Conservation (phyloP, 2,888 invertebrate genomes). For the Trissoscelio sp. region DNA sequence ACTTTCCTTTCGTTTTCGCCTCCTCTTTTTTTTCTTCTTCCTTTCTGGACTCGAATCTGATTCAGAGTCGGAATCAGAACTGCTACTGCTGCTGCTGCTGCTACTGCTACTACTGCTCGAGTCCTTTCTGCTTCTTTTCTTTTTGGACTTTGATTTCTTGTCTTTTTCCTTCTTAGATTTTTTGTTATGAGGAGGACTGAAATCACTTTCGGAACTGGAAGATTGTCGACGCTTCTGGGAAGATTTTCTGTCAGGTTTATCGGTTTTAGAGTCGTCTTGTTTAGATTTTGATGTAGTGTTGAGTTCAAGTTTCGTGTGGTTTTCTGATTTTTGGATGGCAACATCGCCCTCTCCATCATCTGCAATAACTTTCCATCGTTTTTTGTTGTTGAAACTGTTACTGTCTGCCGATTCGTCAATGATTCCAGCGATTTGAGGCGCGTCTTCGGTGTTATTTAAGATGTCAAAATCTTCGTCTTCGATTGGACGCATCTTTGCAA, state of each 20-base stretch:
- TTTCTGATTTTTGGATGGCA: slow-evolving; percentile 52
- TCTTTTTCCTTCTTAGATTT: slow-evolving; percentile 32
- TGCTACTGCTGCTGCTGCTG: slow-evolving; percentile 45
- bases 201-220: slow-evolving; percentile 70
- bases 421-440: slow-evolving; percentile 94
- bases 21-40: slow-evolving; percentile 67
- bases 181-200: slow-evolving; percentile 53
- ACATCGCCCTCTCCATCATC: slow-evolving; percentile 77
- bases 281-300: background rate
- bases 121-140: slow-evolving; percentile 60
- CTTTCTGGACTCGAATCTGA: slow-evolving; percentile 76
- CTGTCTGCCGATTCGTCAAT: slow-evolving; percentile 88
- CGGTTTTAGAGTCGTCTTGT: background rate
- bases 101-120: slow-evolving; percentile 44
- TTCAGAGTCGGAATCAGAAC: slow-evolving; percentile 63
- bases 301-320: background rate
- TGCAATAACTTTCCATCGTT: slow-evolving; percentile 82
- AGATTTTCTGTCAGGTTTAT: slow-evolving; percentile 10
- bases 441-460: slow-evolving; percentile 91
- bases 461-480: slow-evolving; percentile 88
- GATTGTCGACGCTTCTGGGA: background rate
- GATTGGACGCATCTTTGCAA: slow-evolving; percentile 86
- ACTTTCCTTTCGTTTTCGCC: slow-evolving; percentile 27
- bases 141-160: background rate
- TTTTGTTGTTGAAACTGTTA: slow-evolving; percentile 66